Conservation (phyloP, 2,797 vertebrate species). For the Heliangelus exortis region DNA sequence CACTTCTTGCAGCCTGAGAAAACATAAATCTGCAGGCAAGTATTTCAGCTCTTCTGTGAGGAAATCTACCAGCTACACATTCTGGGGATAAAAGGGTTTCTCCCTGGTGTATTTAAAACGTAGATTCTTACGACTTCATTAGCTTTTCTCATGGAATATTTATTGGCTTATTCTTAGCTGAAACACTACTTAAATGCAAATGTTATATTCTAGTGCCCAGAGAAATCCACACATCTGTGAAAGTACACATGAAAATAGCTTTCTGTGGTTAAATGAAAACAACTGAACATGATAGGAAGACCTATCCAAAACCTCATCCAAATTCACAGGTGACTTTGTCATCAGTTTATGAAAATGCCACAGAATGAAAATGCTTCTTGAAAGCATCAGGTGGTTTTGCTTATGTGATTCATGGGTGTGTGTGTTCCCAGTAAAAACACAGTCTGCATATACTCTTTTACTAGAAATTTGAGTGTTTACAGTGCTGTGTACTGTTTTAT, state of each 20-base stretch:
- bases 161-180: neutral
- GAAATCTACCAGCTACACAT: fast-evolving
- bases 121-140: fast-evolving
- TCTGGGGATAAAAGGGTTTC: neutral
- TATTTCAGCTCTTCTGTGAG: neutral
- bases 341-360: neutral
- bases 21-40: neutral
- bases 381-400: neutral
- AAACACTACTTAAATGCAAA: neutral
- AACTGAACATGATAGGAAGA: neutral
- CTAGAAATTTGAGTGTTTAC: neutral
- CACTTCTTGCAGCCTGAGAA: neutral
- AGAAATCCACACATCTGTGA: neutral
- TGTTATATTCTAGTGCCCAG: neutral
- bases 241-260: neutral
- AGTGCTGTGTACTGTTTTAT: neutral
- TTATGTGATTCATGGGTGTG: neutral
- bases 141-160: neutral
- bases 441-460: neutral
- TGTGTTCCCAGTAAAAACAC: neutral
- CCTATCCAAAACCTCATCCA: neutral
- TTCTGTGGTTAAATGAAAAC: neutral
- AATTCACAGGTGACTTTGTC: neutral
- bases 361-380: neutral
- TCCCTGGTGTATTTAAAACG: neutral